These are phyloP conservation scores for Pogonognathellus flavescens DNA, from an alignment of 1,140 invertebrate genomes.

Conservation along the genomic window DNA sequence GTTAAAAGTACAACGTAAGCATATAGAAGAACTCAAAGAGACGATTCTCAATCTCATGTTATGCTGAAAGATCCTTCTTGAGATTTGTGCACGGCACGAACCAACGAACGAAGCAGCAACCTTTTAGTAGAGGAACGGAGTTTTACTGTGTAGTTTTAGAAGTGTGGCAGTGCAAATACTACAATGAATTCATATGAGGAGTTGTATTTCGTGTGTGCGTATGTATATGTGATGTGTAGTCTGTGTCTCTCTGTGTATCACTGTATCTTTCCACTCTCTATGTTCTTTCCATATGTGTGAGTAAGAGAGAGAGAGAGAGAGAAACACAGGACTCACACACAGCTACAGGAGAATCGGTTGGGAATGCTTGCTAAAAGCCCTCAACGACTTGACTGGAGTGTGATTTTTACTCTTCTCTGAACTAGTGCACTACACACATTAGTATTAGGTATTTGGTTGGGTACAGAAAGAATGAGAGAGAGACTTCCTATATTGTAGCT, in stretches of 20 bases:
- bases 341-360: conserved; percentile 1
- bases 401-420: conserved; percentile 29
- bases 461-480: background rate
- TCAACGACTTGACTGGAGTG: conserved; percentile 38
- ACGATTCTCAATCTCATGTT: background rate
- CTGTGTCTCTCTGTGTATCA: conserved; percentile 2
- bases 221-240: conserved; percentile 18
- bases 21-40: background rate
- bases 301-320: background rate
- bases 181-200: background rate
- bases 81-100: background rate
- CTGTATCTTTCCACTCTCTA: too few relatives aligned
- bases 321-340: background rate
- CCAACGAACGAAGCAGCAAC: background rate
- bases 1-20: background rate
- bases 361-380: conserved; percentile 42
- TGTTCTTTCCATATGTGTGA: background rate
- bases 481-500: background rate
- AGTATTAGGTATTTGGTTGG: background rate
- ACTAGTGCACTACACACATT: background rate
- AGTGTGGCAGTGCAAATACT: too few relatives aligned
- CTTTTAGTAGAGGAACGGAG: background rate
- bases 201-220: background rate
- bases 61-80: background rate
- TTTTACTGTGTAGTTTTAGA: too few relatives aligned